Evolutionary conservation across 2,113 vertebrate genomes (phyloP).

Genomic region (Myotis davidii): DNA sequence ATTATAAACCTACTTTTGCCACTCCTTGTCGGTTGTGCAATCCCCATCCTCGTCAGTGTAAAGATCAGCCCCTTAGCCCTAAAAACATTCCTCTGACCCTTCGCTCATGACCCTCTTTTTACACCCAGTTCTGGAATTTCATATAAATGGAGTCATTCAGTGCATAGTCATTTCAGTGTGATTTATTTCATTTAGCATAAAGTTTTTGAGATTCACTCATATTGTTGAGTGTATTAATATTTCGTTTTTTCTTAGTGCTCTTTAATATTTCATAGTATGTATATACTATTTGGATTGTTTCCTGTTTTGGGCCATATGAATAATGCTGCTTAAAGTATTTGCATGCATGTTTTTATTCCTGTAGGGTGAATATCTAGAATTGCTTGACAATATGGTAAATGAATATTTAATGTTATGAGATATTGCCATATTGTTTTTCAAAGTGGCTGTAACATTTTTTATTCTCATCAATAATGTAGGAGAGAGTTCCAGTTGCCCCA

Average conservation of each 20-base stretch:
- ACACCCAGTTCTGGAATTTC: background rate
- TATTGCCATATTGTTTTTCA: background rate
- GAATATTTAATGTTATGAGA: background rate
- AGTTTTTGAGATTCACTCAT: conserved; percentile 17
- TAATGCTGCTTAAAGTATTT: background rate
- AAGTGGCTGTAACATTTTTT: background rate
- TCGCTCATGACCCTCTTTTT: background rate
- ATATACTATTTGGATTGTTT: background rate
- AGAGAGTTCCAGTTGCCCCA: background rate
- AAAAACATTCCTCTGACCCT: background rate
- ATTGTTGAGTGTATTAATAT: background rate
- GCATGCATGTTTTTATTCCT: background rate
- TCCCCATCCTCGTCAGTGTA: background rate
- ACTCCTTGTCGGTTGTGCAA: background rate
- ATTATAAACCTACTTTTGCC: background rate
- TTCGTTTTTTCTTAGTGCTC: conserved; percentile 19
- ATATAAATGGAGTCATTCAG: background rate
- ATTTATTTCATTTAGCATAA: conserved; percentile 17
- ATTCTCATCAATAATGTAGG: background rate
- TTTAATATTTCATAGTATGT: background rate
- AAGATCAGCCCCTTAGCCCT: background rate
- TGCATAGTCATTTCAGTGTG: background rate
- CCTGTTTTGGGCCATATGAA: background rate
- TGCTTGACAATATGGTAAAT: conserved; percentile 23
- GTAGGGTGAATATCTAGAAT: background rate